These are phyloP conservation scores for Xenopus laevis DNA, from an alignment of 2,113 vertebrate species.

Conservation along the genomic window DNA sequence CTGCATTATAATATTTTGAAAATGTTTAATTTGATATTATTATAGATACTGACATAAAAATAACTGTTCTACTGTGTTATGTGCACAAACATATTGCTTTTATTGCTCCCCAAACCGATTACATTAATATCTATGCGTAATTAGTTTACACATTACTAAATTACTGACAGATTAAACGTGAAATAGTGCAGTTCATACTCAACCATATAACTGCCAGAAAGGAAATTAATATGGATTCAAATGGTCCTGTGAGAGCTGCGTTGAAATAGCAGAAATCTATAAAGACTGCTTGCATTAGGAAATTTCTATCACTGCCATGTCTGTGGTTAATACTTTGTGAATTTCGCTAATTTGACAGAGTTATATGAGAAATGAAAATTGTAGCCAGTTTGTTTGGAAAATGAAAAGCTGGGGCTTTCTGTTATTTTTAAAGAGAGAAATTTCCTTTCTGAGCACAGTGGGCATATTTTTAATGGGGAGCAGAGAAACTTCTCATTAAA, in stretches of 20 bases:
- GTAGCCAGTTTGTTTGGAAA: constrained; percentile 14
- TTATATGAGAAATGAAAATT: constrained; percentile 19
- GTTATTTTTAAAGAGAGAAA: background rate
- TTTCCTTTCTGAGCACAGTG: too few species aligned
- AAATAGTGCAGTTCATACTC: constrained; percentile 96
- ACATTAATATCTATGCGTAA: constrained; percentile 98
- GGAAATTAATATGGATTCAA: constrained; percentile 99
- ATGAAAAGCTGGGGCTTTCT: background rate
- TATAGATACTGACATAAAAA: constrained; percentile 76
- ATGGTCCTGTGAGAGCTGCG: constrained; percentile 84
- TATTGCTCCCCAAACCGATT: constrained; percentile 91
- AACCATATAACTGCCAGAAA: constrained; percentile 94
- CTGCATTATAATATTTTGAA: background rate
- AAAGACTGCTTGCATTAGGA: constrained; percentile 84
- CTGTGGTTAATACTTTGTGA: constrained; percentile 74
- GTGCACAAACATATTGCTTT: constrained; percentile 96
- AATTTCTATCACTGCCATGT: constrained; percentile 79
- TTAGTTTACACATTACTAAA: constrained; percentile 99
- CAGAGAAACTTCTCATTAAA: too few species aligned
- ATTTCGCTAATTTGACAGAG: constrained; percentile 57
- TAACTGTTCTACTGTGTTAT: constrained; percentile 76
- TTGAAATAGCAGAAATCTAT: constrained; percentile 83
- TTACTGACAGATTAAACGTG: constrained; percentile 99
- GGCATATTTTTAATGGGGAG: too few species aligned
- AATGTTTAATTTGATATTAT: constrained; percentile 57